phyloP scores from a whole-genome alignment of 2,888 invertebrate species.

The Drosophila aldrichi region DNA sequence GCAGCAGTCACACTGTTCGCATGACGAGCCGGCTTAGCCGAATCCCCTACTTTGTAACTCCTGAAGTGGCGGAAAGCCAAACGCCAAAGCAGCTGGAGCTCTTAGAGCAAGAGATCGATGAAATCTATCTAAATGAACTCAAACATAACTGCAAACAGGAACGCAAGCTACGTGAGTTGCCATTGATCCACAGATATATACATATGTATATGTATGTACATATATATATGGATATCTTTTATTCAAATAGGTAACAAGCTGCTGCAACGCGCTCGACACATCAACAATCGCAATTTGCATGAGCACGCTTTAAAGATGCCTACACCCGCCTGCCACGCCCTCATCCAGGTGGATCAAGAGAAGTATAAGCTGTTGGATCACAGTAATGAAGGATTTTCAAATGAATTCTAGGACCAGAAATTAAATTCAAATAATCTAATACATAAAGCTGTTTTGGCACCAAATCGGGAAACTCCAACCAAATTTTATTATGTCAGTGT shows the following conservation, averaged over 20 bases:
- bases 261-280: slow-evolving; percentile 58
- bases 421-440: background rate
- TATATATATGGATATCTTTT: background rate
- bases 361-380: slow-evolving; percentile 31
- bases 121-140: slow-evolving; percentile 54
- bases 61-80: slow-evolving; percentile 88
- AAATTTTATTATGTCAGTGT: slow-evolving; percentile 5
- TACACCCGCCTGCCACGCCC: slow-evolving; percentile 59
- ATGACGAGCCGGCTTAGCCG: slow-evolving; percentile 91
- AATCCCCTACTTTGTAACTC: slow-evolving; percentile 97
- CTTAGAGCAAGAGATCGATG: slow-evolving; percentile 63
- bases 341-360: slow-evolving; percentile 40
- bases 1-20: slow-evolving; percentile 85
- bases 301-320: slow-evolving; percentile 58
- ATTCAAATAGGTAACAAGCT: slow-evolving; percentile 54
- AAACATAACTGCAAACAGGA: slow-evolving; percentile 65
- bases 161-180: slow-evolving; percentile 64
- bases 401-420: background rate
- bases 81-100: slow-evolving; percentile 38
- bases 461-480: background rate
- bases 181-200: background rate
- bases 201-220: background rate
- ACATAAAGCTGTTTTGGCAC: background rate
- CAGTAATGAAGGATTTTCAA: slow-evolving; percentile 6
- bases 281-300: slow-evolving; percentile 47